Percentiles rank a stretch among this genome's conserved stretches.
Evolutionary conservation across 2,888 invertebrate genomes (phyloP).

Genomic region (Cepaea hortensis): DNA sequence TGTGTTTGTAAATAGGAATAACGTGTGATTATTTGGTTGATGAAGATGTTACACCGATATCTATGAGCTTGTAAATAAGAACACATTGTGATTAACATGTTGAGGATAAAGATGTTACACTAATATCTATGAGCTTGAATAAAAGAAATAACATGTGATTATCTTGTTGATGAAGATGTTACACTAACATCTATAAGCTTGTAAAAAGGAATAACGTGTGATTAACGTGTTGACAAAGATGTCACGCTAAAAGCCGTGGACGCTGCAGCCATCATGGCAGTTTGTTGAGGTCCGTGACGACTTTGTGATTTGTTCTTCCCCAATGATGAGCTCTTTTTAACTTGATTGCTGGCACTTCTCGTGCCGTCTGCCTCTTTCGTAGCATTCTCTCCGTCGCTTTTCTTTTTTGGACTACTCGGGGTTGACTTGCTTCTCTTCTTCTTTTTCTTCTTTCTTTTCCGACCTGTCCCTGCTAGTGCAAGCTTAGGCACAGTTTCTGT

Average conservation of each 20-base stretch:
- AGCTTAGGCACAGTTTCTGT: slow-evolving; percentile 3
- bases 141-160: too few species aligned
- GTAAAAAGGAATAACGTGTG: too few species aligned
- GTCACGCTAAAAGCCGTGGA: background rate
- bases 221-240: too few species aligned
- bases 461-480: background rate
- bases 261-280: background rate
- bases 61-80: too few species aligned
- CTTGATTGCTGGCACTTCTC: background rate
- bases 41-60: too few species aligned
- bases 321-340: background rate
- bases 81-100: too few species aligned
- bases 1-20: too few species aligned
- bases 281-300: background rate
- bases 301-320: background rate
- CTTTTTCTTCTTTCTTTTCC: background rate
- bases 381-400: background rate
- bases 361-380: background rate
- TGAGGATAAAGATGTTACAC: too few species aligned
- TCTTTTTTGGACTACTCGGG: background rate
- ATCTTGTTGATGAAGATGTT: too few species aligned
- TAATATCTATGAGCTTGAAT: too few species aligned
- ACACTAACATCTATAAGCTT: too few species aligned
- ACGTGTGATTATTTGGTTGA: too few species aligned
- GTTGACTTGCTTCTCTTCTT: slow-evolving; percentile 3